Conservation (phyloP, 2,113 vertebrate species). For the Pteropus alecto region DNA sequence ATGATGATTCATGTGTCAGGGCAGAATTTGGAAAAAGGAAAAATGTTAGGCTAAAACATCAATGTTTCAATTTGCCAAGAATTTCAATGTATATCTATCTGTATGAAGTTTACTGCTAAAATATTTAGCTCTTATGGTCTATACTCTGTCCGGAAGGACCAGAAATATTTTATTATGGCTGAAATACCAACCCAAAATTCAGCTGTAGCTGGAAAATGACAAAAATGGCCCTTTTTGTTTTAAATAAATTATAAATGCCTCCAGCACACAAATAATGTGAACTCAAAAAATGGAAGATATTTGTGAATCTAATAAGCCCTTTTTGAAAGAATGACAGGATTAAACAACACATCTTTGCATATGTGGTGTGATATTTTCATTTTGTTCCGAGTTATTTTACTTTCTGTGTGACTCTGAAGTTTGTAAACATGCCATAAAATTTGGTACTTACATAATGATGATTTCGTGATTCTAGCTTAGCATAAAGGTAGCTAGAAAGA, state of each 20-base stretch:
- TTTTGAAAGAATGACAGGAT: background rate
- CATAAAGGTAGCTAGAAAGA: constrained; percentile 43
- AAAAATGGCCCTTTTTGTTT: constrained; percentile 5
- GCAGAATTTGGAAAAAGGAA: background rate
- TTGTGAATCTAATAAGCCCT: background rate
- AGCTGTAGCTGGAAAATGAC: background rate
- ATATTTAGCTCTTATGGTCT: background rate
- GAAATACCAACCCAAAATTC: constrained; percentile 12
- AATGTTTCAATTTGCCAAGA: background rate
- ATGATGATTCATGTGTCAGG: background rate
- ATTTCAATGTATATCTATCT: background rate
- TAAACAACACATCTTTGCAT: constrained; percentile 30
- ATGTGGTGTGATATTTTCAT: constrained; percentile 29
- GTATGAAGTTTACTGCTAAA: background rate
- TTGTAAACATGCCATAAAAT: constrained; percentile 61
- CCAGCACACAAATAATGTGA: background rate
- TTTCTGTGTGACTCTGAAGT: constrained; percentile 41
- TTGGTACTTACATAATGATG: constrained; percentile 60
- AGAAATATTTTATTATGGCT: background rate
- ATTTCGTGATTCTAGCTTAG: constrained; percentile 52
- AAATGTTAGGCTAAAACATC: background rate
- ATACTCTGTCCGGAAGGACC: background rate
- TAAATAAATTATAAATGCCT: constrained; percentile 16
- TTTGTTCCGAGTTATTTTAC: constrained; percentile 55
- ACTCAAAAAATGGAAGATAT: background rate